Conservation (phyloP, 92 coral and sea anemone genomes). For the Muricea muricata region DNA sequence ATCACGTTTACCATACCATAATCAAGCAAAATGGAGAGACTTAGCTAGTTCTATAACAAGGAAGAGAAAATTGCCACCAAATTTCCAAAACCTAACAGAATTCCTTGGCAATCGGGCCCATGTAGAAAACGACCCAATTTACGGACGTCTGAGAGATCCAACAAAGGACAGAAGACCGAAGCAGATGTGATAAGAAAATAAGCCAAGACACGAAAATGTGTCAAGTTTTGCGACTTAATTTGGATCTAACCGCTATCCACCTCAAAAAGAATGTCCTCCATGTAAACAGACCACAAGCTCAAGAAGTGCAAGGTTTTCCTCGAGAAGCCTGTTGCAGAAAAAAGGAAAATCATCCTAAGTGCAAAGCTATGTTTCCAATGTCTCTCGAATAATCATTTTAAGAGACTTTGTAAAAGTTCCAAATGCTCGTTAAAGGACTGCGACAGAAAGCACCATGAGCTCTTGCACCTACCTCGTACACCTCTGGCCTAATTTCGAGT, state of each 20-base stretch:
- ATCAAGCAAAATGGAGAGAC: background rate
- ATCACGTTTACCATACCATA: background rate
- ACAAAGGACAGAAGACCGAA: background rate
- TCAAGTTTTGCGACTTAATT: no score
- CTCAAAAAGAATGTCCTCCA: background rate
- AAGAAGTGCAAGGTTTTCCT: background rate
- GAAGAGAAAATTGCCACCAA: background rate
- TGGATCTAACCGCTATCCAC: background rate
- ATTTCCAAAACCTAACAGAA: background rate
- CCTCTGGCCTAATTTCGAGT: background rate
- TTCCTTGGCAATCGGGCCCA: background rate
- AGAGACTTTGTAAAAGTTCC: background rate
- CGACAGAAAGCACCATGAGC: background rate
- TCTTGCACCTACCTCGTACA: background rate
- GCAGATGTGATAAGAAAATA: background rate
- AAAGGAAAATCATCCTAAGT: background rate
- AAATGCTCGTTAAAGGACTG: background rate
- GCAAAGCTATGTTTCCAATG: background rate
- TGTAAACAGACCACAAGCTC: slow-evolving; percentile 1
- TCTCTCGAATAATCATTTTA: background rate
- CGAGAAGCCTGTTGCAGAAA: background rate
- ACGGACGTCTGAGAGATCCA: background rate
- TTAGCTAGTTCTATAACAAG: background rate
- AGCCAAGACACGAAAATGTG: no score
- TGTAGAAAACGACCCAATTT: no score